These are phyloP conservation scores for Pyrgilauda ruficollis DNA, from an alignment of 2,113 vertebrate genomes.

Conservation along the genomic window DNA sequence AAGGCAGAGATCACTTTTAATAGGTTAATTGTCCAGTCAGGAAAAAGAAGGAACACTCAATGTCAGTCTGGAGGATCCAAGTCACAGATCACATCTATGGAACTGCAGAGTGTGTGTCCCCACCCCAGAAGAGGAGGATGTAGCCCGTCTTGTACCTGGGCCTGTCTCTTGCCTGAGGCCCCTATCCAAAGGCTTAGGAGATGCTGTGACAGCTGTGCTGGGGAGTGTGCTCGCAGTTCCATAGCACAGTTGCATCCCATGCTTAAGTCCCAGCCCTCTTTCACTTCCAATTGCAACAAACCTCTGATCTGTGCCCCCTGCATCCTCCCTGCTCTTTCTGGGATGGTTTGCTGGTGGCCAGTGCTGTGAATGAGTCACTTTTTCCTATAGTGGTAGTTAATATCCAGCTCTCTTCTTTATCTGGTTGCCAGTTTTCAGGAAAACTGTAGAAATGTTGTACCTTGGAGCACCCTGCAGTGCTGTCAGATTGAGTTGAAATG, in stretches of 20 bases:
- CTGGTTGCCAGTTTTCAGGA: not conserved
- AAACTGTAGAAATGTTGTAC: not conserved
- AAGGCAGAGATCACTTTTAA: not conserved
- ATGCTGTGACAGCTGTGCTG: not conserved
- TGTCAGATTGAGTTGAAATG: slow-evolving; percentile 7
- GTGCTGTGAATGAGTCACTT: not conserved
- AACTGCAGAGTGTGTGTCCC: not conserved
- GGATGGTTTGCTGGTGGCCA: not conserved
- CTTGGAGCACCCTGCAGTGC: not conserved
- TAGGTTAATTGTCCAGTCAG: not conserved
- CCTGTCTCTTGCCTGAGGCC: not conserved
- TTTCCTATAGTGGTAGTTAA: not conserved
- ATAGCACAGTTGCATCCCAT: not conserved
- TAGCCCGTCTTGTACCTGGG: not conserved
- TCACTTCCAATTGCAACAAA: not conserved
- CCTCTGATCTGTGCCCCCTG: not conserved
- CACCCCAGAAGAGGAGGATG: not conserved
- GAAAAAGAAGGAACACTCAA: not conserved
- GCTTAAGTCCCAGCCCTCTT: not conserved
- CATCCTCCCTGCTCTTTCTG: not conserved
- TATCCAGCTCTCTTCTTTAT: not conserved
- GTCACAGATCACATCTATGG: not conserved
- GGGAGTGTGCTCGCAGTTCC: not conserved
- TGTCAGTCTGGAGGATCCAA: not conserved
- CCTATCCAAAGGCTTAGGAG: not conserved